These are phyloP conservation scores for Notarius quadriscutis DNA, from an alignment of 2,113 vertebrate genomes.

Conservation along the genomic window DNA sequence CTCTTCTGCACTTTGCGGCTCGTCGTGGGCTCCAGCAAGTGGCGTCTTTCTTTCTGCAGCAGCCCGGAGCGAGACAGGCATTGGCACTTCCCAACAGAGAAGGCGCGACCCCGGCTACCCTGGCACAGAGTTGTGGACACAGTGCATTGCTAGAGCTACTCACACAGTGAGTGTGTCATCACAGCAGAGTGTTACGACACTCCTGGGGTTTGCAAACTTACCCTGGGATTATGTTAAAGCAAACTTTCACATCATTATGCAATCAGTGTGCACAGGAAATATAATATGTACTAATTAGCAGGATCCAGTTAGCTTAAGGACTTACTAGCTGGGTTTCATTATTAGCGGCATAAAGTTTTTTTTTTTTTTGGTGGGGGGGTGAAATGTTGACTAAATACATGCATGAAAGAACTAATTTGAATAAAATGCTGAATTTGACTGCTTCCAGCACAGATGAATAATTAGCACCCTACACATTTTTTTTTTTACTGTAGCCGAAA, in stretches of 20 bases:
- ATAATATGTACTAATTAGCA: not conserved
- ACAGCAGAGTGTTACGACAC: not conserved
- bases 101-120: constrained; percentile 80
- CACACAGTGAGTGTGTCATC: constrained; percentile 73
- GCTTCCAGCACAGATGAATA: not conserved
- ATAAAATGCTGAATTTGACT: not conserved
- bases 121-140: constrained; percentile 83
- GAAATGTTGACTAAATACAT: not conserved
- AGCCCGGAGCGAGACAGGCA: constrained; percentile 82
- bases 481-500: not conserved
- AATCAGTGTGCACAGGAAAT: not conserved
- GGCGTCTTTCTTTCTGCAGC: constrained; percentile 83
- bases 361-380: not conserved
- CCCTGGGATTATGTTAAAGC: not conserved
- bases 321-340: not conserved
- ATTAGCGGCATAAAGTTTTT: not conserved
- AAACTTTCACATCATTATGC: not conserved
- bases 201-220: not conserved
- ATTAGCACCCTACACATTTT: not conserved
- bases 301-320: not conserved
- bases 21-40: constrained; percentile 83
- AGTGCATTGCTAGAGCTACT: constrained; percentile 78
- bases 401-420: not conserved
- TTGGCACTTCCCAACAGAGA: constrained; percentile 83
- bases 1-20: constrained; percentile 90